Conservation (phyloP, 2,888 invertebrate species). For the Holacanthella duospinosa region DNA sequence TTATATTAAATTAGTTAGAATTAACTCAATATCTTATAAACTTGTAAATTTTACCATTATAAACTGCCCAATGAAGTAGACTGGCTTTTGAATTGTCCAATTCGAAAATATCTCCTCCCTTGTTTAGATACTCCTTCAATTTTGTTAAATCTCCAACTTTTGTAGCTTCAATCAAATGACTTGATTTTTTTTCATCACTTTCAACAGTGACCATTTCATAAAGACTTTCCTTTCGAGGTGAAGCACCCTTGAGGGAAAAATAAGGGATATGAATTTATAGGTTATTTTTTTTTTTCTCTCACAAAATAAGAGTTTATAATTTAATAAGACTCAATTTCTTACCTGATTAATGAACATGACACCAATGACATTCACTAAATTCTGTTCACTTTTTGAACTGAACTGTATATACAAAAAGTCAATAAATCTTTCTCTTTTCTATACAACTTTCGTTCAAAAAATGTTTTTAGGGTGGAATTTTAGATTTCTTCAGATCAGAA, state of each 20-base stretch:
- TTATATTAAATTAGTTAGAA: background rate
- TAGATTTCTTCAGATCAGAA: too few species aligned
- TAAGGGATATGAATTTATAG: too few species aligned
- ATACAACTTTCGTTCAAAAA: too few species aligned
- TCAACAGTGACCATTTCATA: background rate
- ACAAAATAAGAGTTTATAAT: too few species aligned
- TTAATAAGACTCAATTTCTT: background rate
- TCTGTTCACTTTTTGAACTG: background rate
- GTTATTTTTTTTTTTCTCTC: too few species aligned
- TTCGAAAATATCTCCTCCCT: background rate
- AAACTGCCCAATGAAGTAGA: conserved; percentile 3
- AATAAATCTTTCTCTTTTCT: too few species aligned
- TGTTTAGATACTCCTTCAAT: background rate
- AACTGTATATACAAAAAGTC: too few species aligned
- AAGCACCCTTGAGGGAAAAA: too few species aligned
- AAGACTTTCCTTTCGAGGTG: background rate
- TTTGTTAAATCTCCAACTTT: background rate
- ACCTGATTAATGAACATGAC: background rate
- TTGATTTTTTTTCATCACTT: background rate
- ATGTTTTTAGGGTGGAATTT: too few species aligned
- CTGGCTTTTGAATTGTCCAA: background rate
- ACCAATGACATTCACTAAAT: too few species aligned
- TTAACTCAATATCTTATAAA: too few species aligned
- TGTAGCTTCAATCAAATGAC: background rate
- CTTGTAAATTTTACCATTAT: background rate